These are phyloP conservation scores for Riparia riparia DNA, from an alignment of 2,113 vertebrate species.

Conservation along the genomic window DNA sequence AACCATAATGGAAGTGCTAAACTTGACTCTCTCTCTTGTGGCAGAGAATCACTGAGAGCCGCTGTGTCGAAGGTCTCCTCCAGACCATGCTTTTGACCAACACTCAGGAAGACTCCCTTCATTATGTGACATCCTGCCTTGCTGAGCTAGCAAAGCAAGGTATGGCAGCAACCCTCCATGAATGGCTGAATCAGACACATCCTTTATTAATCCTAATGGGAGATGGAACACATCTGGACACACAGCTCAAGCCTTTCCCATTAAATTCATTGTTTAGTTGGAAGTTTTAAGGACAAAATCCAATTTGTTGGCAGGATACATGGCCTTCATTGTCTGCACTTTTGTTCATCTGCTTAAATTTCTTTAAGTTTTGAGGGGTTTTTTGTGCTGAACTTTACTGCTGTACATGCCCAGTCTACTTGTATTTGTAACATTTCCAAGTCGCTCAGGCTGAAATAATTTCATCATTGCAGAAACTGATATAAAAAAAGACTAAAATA, in stretches of 20 bases:
- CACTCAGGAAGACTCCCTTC: conserved; percentile 58
- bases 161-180: not conserved
- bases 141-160: conserved; percentile 70
- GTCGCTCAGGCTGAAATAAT: not conserved
- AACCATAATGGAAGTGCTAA: not conserved
- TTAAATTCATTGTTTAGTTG: not conserved
- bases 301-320: not conserved
- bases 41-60: conserved; percentile 63
- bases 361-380: not conserved
- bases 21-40: not conserved
- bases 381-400: not conserved
- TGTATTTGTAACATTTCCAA: not conserved
- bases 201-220: not conserved
- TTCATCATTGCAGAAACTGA: not conserved
- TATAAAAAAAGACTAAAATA: not conserved
- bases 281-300: not conserved
- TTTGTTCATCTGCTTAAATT: not conserved
- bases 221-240: not conserved
- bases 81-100: conserved; percentile 16
- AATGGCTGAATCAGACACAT: not conserved
- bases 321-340: not conserved
- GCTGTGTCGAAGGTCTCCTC: conserved; percentile 63
- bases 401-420: not conserved
- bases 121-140: conserved; percentile 64
- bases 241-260: not conserved